These are phyloP conservation scores for Cephonodes hylas DNA, from an alignment of 2,888 invertebrate species.

Conservation along the genomic window DNA sequence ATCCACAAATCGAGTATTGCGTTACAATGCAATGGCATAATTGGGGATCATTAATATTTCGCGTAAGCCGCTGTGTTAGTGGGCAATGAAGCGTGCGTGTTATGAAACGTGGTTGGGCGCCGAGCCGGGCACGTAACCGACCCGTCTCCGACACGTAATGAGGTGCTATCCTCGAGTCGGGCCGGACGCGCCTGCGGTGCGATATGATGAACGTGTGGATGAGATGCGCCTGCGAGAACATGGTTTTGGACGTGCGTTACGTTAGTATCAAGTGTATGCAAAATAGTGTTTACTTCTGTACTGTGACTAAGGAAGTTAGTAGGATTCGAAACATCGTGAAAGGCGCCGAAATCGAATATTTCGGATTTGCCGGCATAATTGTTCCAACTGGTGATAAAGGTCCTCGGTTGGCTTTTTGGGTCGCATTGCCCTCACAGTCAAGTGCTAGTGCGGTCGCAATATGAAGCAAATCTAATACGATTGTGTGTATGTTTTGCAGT, in stretches of 20 bases:
- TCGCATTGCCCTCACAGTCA: too few relatives aligned
- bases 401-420: too few relatives aligned
- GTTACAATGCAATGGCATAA: neutral
- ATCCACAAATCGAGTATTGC: neutral
- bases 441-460: too few relatives aligned
- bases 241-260: constrained; percentile 33
- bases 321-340: too few relatives aligned
- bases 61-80: neutral
- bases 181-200: neutral
- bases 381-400: too few relatives aligned
- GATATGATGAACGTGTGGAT: constrained; percentile 46
- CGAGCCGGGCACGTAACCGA: neutral
- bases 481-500: neutral
- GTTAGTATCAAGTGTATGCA: constrained; percentile 25
- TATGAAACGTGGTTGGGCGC: constrained; percentile 22
- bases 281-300: neutral
- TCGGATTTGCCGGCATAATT: neutral
- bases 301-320: too few relatives aligned
- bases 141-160: constrained; percentile 7
- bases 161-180: neutral
- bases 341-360: too few relatives aligned
- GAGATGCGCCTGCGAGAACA: constrained; percentile 40
- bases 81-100: constrained; percentile 21
- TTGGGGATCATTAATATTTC: constrained; percentile 4
- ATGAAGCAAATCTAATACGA: neutral